Evolutionary conservation across 2,888 invertebrate species (phyloP), one percentile per base, ranked within the genome.

Genomic region (Tinea semifulvella): DNA sequence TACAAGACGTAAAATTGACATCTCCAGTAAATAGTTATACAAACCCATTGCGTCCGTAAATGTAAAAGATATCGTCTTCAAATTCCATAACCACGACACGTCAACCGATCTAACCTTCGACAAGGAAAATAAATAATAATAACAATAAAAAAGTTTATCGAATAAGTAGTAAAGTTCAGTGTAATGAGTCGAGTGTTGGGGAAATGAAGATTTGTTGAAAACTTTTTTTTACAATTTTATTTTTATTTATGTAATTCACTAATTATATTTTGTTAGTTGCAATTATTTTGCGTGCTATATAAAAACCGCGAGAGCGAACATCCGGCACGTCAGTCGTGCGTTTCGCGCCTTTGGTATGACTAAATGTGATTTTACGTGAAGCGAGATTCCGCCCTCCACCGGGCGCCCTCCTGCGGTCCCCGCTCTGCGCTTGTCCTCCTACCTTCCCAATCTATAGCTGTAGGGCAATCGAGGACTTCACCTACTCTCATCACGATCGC

Each of bases 11-110:
- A 14, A 31, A n/a, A n/a, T 31, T 7, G 6, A 31, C 31, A 31
- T 31, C 13, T 38, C 2, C 8, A 14, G 36, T 39, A 45, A 52
- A 69, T n/a, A n/a, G n/a, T n/a, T n/a, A n/a, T 76, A 76, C 74
- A 62, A 76, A 77, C 76, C 74, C 71, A 52, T 57, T 68, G 60
- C 65, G 61, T 70, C 69, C 72, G 57, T 69, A 58, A 53, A 65
- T 61, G 60, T 63, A 65, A 70, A 64, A 70, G 58, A 66, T 61
- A 62, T 72, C 73, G 53, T 42, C 42, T 16, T 27, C 42, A 27
- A 25, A 39, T 45, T 75, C 75, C 77, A 79, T 77, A 58, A 62
- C 65, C 57, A 61, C 63, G 61, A 63, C 55, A 47, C 47, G 36
- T 53, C 49, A 50, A 50, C 53, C 51, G 51, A 51, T 52, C 53